Base-by-base conservation (phyloP, 2,888 invertebrate genomes). In the Diachrysia chrysitis region DNA sequence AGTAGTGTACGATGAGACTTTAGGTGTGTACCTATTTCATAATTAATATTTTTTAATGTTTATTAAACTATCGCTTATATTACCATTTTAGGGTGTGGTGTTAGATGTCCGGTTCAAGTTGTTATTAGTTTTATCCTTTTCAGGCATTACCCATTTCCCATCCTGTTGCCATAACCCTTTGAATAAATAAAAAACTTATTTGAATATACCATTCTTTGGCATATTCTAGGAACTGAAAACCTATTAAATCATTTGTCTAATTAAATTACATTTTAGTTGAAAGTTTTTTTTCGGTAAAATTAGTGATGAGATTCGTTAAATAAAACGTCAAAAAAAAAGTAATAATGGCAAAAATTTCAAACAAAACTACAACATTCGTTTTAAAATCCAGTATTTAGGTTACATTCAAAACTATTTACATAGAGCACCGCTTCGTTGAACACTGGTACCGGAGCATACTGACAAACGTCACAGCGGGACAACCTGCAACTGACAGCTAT, bases 381-480 rank as follows among this genome's bases (percentile, higher is more conserved):
- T 7, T n/a, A 42, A n/a, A n/a, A 16, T 1, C 5, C n/a, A 42
- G n/a, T 42, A 42, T 42, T 42, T n/a, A 42, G 42, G 16, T 42
- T 1, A 16, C 42, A 42, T n/a, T n/a, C 42, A n/a, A 42, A 42
- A 42, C 42, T 42, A 42, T 42, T n/a, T 42, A n/a, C 42, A 42
- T 42, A 42, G 42, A 42, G 16, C n/a, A 1, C n/a, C 42, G 42
- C 42, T 42, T 42, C 42, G 42, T 42, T 42, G 2, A 42, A n/a
- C 42, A 42, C 42, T 16, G 32, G 9, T 32, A 32, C 32, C 10
- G 32, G 10, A 32, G 32, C 32, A 7, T 1, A 1, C 32, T n/a
- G 42, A 42, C 42, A 42, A n/a, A n/a, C 42, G 42, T n/a, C 42
- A n/a, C 42, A 42, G n/a, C 42, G n/a, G 42, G 42, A n/a, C 42